Evolutionary conservation across 2,113 vertebrate genomes (phyloP), one percentile per base, ranked within the genome.

Genomic region (Nannospalax galili): DNA sequence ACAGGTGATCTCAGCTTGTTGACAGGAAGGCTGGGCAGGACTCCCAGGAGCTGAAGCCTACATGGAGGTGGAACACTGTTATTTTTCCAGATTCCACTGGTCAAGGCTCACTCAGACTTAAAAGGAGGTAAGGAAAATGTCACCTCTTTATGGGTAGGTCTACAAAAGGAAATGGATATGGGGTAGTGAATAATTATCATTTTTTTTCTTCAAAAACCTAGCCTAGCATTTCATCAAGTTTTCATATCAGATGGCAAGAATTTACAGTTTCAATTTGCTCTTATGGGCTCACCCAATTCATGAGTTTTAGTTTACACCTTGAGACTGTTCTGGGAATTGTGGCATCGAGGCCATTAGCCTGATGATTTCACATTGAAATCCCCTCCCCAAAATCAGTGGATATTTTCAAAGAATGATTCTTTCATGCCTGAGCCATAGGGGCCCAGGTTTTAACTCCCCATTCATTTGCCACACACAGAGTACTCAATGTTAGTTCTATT

Each of bases 271-370:
- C 48, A 65, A 79, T 92, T 93, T 32, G 16, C 45, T 80, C 77
- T 42, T 40, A 45, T 37, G 62, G 62, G 7, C 79, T 95, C 26
- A 86, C 60, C 30, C 64, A 48, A 0, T 81, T 84, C 0, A 1
- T 60, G 40, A 92, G 65, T 91, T 94, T 94, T 69, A 75, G 26
- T 58, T 96, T 81, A 95, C 24, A 70, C 84, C 40, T 74, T 82
- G 32, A 42, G 64, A 58, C 37, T 62, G 4, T 91, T 28, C 32
- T 91, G 74, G 88, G 42, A 80, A 84, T 45, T 72, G 28, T 20
- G 42, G 70, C 72, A 72, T 72, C 65, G 30, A 86, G 42, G 37
- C 74, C 48, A 58, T 82, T 64, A 52, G 35, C 20, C n/a, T 56
- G 24, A 78, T 56, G 19, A 45, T 80, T 90, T 87, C 30, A 85